Evolutionary conservation across 2,888 invertebrate species (phyloP).

Genomic region (Aspidapion aeneum): DNA sequence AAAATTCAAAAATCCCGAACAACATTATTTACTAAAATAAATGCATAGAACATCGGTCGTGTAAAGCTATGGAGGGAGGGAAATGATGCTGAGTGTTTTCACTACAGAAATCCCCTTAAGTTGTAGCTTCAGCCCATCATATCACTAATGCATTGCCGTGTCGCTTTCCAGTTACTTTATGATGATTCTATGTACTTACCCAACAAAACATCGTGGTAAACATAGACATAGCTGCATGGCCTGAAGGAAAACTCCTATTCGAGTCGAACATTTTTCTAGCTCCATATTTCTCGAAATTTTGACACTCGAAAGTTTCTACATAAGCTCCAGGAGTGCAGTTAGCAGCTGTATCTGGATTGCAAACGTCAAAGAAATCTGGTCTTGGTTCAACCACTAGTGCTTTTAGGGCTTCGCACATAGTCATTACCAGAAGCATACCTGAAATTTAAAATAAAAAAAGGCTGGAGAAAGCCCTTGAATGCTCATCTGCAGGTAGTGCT

Average conservation of each 20-base stretch:
- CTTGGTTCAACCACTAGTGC: constrained; percentile 66
- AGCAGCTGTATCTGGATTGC: constrained; percentile 59
- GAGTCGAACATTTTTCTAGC: constrained; percentile 59
- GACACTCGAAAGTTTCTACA: constrained; percentile 54
- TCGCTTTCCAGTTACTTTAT: no score
- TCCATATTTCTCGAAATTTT: constrained; percentile 55
- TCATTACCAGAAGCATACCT: constrained; percentile 52
- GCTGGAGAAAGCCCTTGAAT: neutral
- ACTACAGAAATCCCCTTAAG: no score
- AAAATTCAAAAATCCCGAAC: no score
- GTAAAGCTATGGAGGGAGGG: no score
- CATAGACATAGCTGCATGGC: constrained; percentile 67
- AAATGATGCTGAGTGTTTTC: no score
- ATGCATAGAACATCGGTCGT: no score
- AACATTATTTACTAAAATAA: no score
- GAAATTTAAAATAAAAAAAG: constrained; percentile 31
- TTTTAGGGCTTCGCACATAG: constrained; percentile 61
- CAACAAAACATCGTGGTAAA: constrained; percentile 63
- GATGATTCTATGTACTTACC: no score
- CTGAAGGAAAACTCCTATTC: constrained; percentile 73
- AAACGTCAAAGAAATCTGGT: constrained; percentile 71
- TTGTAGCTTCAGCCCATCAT: no score
- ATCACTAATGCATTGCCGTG: no score
- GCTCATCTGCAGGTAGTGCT: no score
- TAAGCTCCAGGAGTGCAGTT: constrained; percentile 62